Conservation (phyloP, 2,797 vertebrate species). For the Lagocephalus sceleratus region DNA sequence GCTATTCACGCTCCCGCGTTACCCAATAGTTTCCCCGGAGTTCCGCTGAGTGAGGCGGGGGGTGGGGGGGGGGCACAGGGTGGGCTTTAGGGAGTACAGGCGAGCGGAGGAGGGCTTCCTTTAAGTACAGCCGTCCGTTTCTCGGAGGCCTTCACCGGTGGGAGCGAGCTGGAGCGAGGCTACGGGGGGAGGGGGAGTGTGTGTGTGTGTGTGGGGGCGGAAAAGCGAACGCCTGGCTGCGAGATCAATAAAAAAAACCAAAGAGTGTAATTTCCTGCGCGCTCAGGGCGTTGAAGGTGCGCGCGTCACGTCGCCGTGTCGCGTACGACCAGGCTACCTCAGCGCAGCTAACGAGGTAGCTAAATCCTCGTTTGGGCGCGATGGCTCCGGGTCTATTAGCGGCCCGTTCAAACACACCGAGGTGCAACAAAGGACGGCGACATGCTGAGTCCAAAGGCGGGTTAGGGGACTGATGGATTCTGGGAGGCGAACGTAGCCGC, state of each 20-base stretch:
- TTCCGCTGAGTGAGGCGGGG: constrained; percentile 13
- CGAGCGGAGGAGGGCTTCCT: constrained; percentile 8
- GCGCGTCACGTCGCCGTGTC: too few species aligned
- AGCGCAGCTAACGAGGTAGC: constrained; percentile 31
- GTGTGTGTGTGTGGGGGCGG: too few species aligned
- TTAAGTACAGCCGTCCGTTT: constrained; percentile 32
- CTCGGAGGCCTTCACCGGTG: constrained; percentile 15
- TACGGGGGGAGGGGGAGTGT: neutral
- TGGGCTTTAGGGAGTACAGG: constrained; percentile 10
- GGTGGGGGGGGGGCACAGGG: constrained; percentile 10
- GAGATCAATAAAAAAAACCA: constrained; percentile 42
- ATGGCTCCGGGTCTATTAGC: neutral
- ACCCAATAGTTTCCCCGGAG: constrained; percentile 14
- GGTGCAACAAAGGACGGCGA: neutral
- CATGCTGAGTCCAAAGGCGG: neutral
- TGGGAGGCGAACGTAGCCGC: too few species aligned
- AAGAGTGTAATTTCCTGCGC: constrained; percentile 20
- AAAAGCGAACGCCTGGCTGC: constrained; percentile 9
- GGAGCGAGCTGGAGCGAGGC: constrained; percentile 15
- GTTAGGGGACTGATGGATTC: neutral
- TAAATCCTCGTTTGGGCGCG: constrained; percentile 6
- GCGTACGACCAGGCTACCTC: constrained; percentile 26
- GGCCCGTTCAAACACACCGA: neutral
- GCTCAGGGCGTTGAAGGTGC: neutral
- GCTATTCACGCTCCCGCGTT: constrained; percentile 5